phyloP scores from a whole-genome alignment of 2,888 invertebrate species.

The Nymphalis urticae region DNA sequence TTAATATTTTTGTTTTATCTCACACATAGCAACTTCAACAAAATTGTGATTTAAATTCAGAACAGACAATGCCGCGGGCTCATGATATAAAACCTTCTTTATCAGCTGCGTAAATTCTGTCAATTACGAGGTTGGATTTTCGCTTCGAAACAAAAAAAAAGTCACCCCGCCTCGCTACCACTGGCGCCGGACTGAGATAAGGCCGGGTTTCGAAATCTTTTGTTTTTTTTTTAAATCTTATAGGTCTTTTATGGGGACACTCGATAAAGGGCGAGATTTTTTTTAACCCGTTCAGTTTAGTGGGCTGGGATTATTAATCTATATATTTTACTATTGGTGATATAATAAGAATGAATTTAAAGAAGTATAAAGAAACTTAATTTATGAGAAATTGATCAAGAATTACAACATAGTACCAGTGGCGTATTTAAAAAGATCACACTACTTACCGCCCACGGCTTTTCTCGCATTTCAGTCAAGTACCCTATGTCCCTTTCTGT shows the following conservation, averaged over 20 bases:
- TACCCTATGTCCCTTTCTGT: no score
- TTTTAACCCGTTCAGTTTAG: conserved; percentile 48
- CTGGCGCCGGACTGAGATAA: conserved; percentile 67
- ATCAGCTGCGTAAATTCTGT: conserved; percentile 71
- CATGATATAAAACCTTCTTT: conserved; percentile 53
- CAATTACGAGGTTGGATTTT: conserved; percentile 60
- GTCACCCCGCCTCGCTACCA: conserved; percentile 52
- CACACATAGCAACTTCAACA: conserved; percentile 2
- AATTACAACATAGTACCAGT: no score
- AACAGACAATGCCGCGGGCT: conserved; percentile 31
- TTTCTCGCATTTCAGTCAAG: no score
- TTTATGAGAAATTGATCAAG: no score
- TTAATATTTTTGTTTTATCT: neutral
- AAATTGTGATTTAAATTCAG: conserved; percentile 13
- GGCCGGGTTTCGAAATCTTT: conserved; percentile 52
- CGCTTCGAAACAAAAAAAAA: conserved; percentile 45
- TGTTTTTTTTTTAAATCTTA: conserved; percentile 55
- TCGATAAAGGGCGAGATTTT: conserved; percentile 53
- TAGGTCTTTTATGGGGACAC: conserved; percentile 60
- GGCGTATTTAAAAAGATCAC: no score
- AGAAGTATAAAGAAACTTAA: no score
- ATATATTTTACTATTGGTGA: conserved; percentile 34
- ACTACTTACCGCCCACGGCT: no score
- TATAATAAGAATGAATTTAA: neutral
- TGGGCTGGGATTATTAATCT: conserved; percentile 36